phyloP scores from a whole-genome alignment of 2,888 invertebrate genomes.

The Plutella xylostella region DNA sequence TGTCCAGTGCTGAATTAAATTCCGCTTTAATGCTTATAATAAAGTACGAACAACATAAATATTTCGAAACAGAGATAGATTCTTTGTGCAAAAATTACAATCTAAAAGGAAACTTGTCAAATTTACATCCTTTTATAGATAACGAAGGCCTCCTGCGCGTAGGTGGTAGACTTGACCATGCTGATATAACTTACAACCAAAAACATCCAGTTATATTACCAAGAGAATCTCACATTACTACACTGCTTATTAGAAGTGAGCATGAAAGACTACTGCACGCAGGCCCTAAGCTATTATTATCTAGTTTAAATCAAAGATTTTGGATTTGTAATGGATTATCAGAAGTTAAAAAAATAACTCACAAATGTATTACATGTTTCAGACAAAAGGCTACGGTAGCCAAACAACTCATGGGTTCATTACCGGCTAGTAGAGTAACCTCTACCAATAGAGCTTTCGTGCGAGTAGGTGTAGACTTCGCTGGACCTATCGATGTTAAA shows the following conservation, averaged over 20 bases:
- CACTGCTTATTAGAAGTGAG: slow-evolving; percentile 5
- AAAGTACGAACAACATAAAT: not conserved
- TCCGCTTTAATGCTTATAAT: not conserved
- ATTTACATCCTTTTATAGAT: slow-evolving; percentile 5
- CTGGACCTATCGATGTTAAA: slow-evolving; percentile 16
- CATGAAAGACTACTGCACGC: slow-evolving; percentile 12
- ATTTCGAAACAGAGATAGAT: not conserved
- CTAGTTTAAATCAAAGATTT: slow-evolving; percentile 12
- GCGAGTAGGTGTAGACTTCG: slow-evolving; percentile 15
- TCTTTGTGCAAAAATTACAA: not conserved
- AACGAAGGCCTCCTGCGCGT: not conserved
- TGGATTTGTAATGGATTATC: slow-evolving; percentile 17
- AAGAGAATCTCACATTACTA: not conserved
- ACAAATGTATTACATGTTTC: slow-evolving; percentile 18
- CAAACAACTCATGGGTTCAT: slow-evolving; percentile 17
- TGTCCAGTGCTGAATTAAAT: not conserved
- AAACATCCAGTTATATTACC: slow-evolving; percentile 6
- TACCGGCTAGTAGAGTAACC: slow-evolving; percentile 12
- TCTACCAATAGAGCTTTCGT: slow-evolving; percentile 12
- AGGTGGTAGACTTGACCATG: slow-evolving; percentile 4
- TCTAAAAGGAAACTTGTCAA: not conserved
- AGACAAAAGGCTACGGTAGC: slow-evolving; percentile 13
- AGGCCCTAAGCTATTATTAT: slow-evolving; percentile 11
- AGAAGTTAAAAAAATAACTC: slow-evolving; percentile 16
- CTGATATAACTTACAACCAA: not conserved